A percentile compares a stretch with the other conserved stretches of the same genome.
These are phyloP conservation scores for Ophiothrix spiculata DNA, from an alignment of 35 echinoderm and acorn worm species.

Conservation along the genomic window DNA sequence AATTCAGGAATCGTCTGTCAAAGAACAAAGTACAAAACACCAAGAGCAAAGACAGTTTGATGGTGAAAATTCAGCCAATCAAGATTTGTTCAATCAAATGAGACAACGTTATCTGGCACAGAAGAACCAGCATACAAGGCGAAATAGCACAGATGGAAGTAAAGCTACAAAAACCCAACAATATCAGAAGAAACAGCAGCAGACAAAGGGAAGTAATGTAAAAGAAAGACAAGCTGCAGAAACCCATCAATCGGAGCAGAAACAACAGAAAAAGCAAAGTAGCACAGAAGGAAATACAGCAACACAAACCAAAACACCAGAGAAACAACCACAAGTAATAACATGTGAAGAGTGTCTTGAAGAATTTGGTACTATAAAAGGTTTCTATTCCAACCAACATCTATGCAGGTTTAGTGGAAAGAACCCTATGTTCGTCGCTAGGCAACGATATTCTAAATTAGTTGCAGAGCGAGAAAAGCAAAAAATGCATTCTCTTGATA, in stretches of 20 bases:
- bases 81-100: too few relatives aligned
- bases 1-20: background rate
- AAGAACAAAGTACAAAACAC: too few relatives aligned
- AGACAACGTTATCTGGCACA: too few relatives aligned
- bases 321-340: background rate
- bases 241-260: background rate
- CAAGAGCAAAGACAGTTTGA: too few relatives aligned
- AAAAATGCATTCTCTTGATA: too few relatives aligned
- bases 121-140: too few relatives aligned
- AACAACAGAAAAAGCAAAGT: background rate
- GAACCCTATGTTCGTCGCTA: too few relatives aligned
- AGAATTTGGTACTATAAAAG: background rate
- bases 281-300: background rate
- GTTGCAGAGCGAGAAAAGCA: too few relatives aligned
- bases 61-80: too few relatives aligned
- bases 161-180: too few relatives aligned
- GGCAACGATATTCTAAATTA: too few relatives aligned
- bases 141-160: too few relatives aligned
- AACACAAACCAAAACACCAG: background rate
- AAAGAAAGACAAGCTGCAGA: background rate
- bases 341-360: background rate
- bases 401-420: background rate
- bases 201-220: background rate
- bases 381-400: background rate
- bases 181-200: background rate